phyloP scores from a whole-genome alignment of 1,140 invertebrate genomes.

The Neomicropteryx cornuta region DNA sequence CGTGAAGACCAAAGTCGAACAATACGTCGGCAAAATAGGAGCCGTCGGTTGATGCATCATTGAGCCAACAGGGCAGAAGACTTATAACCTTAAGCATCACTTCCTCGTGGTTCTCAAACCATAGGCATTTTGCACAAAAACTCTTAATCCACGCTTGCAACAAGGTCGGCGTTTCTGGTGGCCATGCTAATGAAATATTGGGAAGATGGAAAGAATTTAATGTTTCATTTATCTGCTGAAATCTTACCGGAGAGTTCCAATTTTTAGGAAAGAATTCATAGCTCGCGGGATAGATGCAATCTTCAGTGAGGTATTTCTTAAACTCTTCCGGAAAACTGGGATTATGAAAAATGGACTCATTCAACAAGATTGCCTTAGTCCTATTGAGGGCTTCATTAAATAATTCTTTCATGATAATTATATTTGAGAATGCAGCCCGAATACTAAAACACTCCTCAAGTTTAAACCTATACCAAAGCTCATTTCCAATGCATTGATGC shows the following conservation, averaged over 20 bases:
- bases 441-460: slow-evolving; percentile 36
- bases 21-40: too few relatives aligned
- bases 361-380: slow-evolving; percentile 45
- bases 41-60: too few relatives aligned
- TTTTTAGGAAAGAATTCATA: slow-evolving; percentile 33
- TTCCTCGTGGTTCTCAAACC: slow-evolving; percentile 30
- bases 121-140: slow-evolving; percentile 33
- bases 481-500: slow-evolving; percentile 46
- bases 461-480: slow-evolving; percentile 51
- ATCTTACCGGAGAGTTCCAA: slow-evolving; percentile 26
- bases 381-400: slow-evolving; percentile 54
- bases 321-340: slow-evolving; percentile 34
- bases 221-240: slow-evolving; percentile 22
- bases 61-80: too few relatives aligned
- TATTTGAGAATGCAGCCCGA: slow-evolving; percentile 34
- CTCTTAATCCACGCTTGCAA: slow-evolving; percentile 28
- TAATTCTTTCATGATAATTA: slow-evolving; percentile 45
- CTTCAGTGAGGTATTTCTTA: slow-evolving; percentile 23
- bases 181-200: slow-evolving; percentile 18
- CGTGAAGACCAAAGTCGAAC: too few relatives aligned
- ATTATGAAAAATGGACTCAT: slow-evolving; percentile 37
- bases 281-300: slow-evolving; percentile 31
- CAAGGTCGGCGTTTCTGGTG: slow-evolving; percentile 17
- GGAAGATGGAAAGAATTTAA: slow-evolving; percentile 30
- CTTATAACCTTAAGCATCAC: slow-evolving; percentile 32